A percentile compares a stretch with the other conserved stretches of the same genome.
phyloP scores from a whole-genome alignment of 2,113 vertebrate species.

The Girardinichthys multiradiatus region DNA sequence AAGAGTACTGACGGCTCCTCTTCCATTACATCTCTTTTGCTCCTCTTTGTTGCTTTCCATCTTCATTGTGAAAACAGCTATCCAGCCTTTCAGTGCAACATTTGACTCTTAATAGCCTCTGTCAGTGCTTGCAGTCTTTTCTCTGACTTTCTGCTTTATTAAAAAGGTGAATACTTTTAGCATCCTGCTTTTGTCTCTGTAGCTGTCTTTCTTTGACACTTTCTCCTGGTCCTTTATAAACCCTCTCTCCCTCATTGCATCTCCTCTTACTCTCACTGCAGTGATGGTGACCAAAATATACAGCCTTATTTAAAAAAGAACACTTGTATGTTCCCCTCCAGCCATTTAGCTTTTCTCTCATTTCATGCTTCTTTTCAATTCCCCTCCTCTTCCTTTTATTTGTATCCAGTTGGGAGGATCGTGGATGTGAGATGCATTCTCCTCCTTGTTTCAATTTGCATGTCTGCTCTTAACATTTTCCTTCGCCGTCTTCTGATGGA shows the following conservation, averaged over 20 bases:
- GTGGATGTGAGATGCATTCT: constrained; percentile 54
- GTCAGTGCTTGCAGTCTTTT: constrained; percentile 53
- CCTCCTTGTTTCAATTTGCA: constrained; percentile 47
- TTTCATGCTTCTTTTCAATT: constrained; percentile 63
- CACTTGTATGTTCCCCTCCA: constrained; percentile 46
- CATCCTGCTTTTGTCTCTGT: constrained; percentile 63
- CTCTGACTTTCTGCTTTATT: constrained; percentile 37
- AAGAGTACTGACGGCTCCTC: constrained; percentile 38
- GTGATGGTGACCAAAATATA: constrained; percentile 56
- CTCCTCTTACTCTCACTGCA: constrained; percentile 45
- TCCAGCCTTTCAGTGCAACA: constrained; percentile 41
- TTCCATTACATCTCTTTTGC: constrained; percentile 44
- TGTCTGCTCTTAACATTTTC: constrained; percentile 41
- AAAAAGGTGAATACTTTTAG: constrained; percentile 69
- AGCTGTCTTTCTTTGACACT: constrained; percentile 72
- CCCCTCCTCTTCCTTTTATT: constrained; percentile 55
- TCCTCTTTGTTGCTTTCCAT: constrained; percentile 50
- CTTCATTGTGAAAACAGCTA: constrained; percentile 53
- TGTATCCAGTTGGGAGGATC: constrained; percentile 41
- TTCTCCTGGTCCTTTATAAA: constrained; percentile 54
- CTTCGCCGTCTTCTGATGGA: constrained; percentile 32
- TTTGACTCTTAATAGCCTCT: constrained; percentile 60
- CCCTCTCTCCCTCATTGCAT: constrained; percentile 52
- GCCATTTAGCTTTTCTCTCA: constrained; percentile 54
- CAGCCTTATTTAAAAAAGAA: constrained; percentile 53